Evolutionary conservation across 2,888 invertebrate genomes (phyloP), one percentile per base, ranked within the genome.

Genomic region (Lochmaea crataegi): DNA sequence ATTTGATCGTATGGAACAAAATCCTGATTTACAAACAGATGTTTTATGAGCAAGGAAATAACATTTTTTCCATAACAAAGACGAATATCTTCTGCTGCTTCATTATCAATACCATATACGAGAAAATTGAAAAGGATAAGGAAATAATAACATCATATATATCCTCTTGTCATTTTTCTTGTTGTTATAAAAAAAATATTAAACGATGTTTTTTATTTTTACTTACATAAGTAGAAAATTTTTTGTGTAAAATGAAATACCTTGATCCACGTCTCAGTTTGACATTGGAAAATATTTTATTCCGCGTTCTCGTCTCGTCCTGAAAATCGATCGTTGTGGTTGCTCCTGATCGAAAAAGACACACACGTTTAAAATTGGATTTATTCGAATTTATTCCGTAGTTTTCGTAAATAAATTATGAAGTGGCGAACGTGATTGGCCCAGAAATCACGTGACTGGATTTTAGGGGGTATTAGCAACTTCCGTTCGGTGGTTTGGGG

Each of bases 401-500:
- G 45, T 64, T 70, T 70, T 56, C 70, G 71, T 76, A 75, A 76
- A 76, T 76, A 76, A 76, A 73, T 76, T 71, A 76, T 75, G 65
- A 73, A 67, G 68, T 63, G 58, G 68, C 65, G 63, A 70, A 75
- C 76, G 76, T 76, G 73, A 73, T 71, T 69, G 75, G 68, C 32
- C 61, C 45, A 42, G 48, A 48, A 63, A 72, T 69, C 45, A 67
- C 14, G 61, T 60, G 68, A 69, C 65, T 75, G 61, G 71, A 73
- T 73, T 69, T 75, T 75, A 66, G 64, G 66, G 74, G 68, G 71
- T 73, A 76, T 75, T 71, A 68, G 67, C 70, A 61, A 69, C 65
- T 56, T 64, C 64, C 45, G 12, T 70, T 22, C 70, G 56, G 45
- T 18, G 64, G 61, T 53, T 38, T 53, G n/a, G 61, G 68, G 48